Conservation (phyloP, 2,888 invertebrate species). For the Diplazon laetatorius region DNA sequence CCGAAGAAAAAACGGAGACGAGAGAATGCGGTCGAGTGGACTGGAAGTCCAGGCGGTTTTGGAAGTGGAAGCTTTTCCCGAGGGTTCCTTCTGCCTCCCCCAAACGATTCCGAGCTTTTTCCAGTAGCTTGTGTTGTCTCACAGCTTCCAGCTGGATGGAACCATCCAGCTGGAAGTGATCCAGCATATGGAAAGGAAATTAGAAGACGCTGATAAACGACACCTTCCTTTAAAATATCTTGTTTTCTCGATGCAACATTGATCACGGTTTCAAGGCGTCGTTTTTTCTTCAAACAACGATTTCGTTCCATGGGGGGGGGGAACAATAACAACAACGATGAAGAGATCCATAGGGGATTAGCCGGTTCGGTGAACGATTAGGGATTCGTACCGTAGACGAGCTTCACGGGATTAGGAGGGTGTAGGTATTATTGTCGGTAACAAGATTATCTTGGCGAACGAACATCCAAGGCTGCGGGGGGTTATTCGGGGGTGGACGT, state of each 20-base stretch:
- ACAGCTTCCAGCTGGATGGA: not conserved
- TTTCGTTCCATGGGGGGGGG: not conserved
- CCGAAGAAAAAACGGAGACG: conserved; percentile 19
- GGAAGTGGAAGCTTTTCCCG: conserved; percentile 35
- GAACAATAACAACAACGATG: not conserved
- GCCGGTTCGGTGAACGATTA: conserved; percentile 61
- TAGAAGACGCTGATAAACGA: no score
- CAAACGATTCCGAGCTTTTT: conserved; percentile 29
- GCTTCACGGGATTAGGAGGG: conserved; percentile 64
- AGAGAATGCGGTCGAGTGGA: conserved; percentile 54
- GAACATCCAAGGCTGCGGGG: conserved; percentile 41
- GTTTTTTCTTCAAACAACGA: no score
- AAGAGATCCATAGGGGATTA: conserved; percentile 34
- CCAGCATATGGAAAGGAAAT: conserved; percentile 42
- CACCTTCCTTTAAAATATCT: not conserved
- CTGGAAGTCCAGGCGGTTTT: conserved; percentile 32
- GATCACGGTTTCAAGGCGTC: no score
- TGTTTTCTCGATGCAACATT: not conserved
- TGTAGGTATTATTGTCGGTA: conserved; percentile 77
- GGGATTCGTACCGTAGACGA: conserved; percentile 57
- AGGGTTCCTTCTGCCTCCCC: no score
- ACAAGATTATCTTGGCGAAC: conserved; percentile 78
- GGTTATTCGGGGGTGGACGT: conserved; percentile 18
- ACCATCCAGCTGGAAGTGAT: conserved; percentile 32
- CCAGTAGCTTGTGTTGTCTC: conserved; percentile 2